Evolutionary conservation across 2,113 vertebrate genomes (phyloP).

Genomic region (Charina bottae): DNA sequence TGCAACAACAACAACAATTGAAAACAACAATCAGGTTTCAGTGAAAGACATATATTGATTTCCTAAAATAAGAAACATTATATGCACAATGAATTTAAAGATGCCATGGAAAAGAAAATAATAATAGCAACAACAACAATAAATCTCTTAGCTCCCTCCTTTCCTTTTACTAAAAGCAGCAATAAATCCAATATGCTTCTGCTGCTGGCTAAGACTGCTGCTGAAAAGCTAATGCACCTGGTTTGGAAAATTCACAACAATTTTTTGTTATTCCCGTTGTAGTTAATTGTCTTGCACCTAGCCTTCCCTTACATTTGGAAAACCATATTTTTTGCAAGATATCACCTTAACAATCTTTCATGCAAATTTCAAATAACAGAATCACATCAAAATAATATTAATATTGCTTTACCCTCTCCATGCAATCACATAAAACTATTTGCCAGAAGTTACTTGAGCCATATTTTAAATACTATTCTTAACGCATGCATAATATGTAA

Average conservation of each 20-base stretch:
- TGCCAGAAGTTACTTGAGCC: constrained; percentile 10
- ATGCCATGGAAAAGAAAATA: neutral
- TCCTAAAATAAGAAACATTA: neutral
- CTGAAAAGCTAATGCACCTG: neutral
- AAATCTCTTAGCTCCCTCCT: constrained; percentile 3
- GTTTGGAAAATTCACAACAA: neutral
- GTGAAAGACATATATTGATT: neutral
- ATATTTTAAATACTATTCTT: constrained; percentile 8
- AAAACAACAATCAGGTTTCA: neutral
- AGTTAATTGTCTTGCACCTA: neutral
- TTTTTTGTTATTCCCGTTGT: neutral
- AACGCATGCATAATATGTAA: constrained; percentile 7
- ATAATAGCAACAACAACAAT: neutral
- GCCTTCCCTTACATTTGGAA: neutral
- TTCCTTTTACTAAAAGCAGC: constrained; percentile 43
- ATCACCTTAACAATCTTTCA: neutral
- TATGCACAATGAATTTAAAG: neutral
- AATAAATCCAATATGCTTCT: constrained; percentile 32
- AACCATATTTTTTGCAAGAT: constrained; percentile 9
- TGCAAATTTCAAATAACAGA: neutral
- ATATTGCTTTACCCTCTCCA: neutral
- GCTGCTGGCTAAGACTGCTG: constrained; percentile 19
- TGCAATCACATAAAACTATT: neutral
- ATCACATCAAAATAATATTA: neutral
- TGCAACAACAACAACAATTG: neutral